Conservation (phyloP, 2,888 invertebrate genomes). For the Pinctada fucata region DNA sequence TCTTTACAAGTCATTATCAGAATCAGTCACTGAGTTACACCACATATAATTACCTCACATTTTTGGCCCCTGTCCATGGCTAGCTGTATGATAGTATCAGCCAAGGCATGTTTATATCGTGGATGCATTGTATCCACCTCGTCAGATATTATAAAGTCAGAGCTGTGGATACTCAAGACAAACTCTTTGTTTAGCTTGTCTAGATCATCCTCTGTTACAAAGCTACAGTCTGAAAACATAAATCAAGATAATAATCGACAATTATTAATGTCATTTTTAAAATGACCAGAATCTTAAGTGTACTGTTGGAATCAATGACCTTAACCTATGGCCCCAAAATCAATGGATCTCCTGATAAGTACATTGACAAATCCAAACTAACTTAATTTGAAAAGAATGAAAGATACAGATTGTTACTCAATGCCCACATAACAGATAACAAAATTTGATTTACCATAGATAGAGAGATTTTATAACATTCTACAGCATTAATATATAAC, state of each 20-base stretch:
- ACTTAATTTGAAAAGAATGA: no score
- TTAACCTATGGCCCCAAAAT: no score
- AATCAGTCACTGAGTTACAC: no score
- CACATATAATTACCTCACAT: background rate
- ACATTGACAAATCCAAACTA: no score
- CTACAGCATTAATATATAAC: background rate
- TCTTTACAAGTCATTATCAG: no score
- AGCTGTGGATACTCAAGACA: constrained; percentile 37
- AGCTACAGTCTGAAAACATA: background rate
- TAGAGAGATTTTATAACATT: no score
- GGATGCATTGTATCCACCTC: constrained; percentile 24
- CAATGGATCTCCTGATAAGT: no score
- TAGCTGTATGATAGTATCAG: background rate
- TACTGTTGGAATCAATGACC: no score
- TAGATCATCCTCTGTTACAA: background rate
- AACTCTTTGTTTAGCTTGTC: constrained; percentile 22
- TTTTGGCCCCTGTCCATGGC: background rate
- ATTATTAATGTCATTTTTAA: no score
- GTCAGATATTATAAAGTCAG: constrained; percentile 24
- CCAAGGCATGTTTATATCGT: background rate
- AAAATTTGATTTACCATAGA: no score
- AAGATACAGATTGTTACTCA: background rate
- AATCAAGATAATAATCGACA: background rate
- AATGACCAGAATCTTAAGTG: no score
- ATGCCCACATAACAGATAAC: background rate